These are phyloP conservation scores for Carcharodon carcharias DNA, from an alignment of 2,797 vertebrate genomes.

Conservation along the genomic window DNA sequence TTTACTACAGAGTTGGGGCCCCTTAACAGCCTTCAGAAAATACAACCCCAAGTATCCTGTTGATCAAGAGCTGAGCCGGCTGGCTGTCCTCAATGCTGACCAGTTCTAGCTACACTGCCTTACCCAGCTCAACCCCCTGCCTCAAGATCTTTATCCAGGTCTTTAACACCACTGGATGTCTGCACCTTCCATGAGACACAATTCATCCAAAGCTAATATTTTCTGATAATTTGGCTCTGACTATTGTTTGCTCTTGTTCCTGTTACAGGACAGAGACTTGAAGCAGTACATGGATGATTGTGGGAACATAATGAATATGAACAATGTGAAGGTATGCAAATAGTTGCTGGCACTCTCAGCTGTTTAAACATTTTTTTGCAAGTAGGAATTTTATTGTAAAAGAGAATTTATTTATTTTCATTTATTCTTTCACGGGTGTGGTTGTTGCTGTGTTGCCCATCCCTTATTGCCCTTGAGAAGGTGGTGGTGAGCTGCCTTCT, in stretches of 20 bases:
- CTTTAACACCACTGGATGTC: not conserved
- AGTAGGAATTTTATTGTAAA: not conserved
- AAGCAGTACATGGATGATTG: constrained; percentile 79
- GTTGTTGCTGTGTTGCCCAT: not conserved
- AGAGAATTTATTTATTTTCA: not conserved
- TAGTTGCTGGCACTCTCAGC: not conserved
- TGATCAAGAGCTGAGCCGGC: not conserved
- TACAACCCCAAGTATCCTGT: no score
- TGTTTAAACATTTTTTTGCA: not conserved
- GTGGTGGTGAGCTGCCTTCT: not conserved
- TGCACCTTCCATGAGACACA: not conserved
- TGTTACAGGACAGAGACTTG: constrained; percentile 64
- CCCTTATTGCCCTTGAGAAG: not conserved
- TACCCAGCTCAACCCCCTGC: no score
- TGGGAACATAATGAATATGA: constrained; percentile 69
- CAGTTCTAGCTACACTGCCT: not conserved
- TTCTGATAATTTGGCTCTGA: not conserved
- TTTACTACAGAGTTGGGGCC: no score
- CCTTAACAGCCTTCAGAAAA: no score
- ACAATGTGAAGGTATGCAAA: constrained; percentile 66
- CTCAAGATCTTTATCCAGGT: not conserved
- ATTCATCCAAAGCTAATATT: no score
- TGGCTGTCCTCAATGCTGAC: not conserved
- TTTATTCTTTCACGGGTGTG: not conserved
- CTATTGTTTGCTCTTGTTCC: not conserved